Evolutionary conservation across 2,113 vertebrate genomes (phyloP).

Genomic region (Oreotrochilus melanogaster): DNA sequence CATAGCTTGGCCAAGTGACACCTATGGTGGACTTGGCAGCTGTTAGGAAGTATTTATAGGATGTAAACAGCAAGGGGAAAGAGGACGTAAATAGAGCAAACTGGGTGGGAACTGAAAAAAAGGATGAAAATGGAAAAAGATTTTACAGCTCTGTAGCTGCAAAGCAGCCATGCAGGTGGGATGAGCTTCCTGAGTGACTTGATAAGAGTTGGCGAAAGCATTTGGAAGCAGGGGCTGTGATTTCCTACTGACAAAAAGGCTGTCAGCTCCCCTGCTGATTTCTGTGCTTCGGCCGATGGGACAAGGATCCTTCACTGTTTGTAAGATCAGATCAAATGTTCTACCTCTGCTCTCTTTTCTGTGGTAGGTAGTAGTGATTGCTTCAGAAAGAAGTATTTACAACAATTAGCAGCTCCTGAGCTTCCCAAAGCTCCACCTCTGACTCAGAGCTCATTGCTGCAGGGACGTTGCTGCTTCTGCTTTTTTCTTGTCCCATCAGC

Average conservation of each 20-base stretch:
- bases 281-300: neutral
- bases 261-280: rapidly evolving
- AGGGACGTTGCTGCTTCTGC: neutral
- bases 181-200: neutral
- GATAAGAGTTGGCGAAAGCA: neutral
- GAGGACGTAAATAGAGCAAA: neutral
- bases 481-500: neutral
- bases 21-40: constrained; percentile 37
- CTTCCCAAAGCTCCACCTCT: neutral
- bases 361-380: neutral
- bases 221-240: neutral
- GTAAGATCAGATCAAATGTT: neutral
- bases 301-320: neutral
- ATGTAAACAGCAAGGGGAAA: constrained; percentile 44
- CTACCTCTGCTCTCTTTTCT: neutral
- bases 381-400: neutral
- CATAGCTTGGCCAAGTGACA: constrained; percentile 39
- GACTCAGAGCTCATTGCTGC: neutral
- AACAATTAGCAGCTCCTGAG: neutral
- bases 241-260: neutral
- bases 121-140: neutral
- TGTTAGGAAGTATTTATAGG: constrained; percentile 50
- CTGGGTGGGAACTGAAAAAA: neutral
- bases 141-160: neutral
- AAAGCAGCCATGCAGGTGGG: neutral